Conservation (phyloP, 1,140 invertebrate species). For the Cyclina sinensis region DNA sequence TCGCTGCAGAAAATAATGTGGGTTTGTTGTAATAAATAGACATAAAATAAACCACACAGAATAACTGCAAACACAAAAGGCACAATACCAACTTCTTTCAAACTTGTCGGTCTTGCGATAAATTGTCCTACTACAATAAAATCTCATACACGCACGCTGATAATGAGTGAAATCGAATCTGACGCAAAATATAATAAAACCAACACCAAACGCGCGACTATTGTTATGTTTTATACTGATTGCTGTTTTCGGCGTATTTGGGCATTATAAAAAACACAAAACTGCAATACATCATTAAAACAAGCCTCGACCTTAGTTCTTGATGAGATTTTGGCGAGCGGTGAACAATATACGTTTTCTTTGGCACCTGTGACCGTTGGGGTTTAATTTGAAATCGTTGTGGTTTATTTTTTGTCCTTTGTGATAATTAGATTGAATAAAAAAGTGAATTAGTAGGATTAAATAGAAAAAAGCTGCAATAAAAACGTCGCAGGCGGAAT, state of each 20-base stretch:
- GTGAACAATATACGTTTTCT: neutral
- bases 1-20: slow-evolving; percentile 1
- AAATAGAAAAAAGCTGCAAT: neutral
- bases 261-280: slow-evolving; percentile 46
- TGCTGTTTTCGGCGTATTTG: slow-evolving; percentile 36
- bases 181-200: slow-evolving; percentile 55
- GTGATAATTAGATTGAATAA: slow-evolving; percentile 26
- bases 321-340: slow-evolving; percentile 35
- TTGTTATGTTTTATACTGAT: slow-evolving; percentile 20
- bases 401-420: neutral
- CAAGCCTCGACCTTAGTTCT: neutral
- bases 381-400: slow-evolving; percentile 24
- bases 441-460: neutral
- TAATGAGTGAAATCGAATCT: slow-evolving; percentile 53
- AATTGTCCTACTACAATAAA: slow-evolving; percentile 45
- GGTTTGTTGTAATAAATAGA: slow-evolving; percentile 12
- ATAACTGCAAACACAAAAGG: slow-evolving; percentile 22
- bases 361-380: slow-evolving; percentile 17
- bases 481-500: neutral
- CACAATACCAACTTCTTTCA: slow-evolving; percentile 29
- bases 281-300: slow-evolving; percentile 51
- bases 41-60: slow-evolving; percentile 29
- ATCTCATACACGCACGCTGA: neutral
- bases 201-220: slow-evolving; percentile 33
- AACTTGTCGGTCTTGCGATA: slow-evolving; percentile 10